Percentiles rank a stretch among this genome's conserved stretches.
Conservation (phyloP, 2,113 vertebrate genomes). For the Xiphorhynchus elegans region DNA sequence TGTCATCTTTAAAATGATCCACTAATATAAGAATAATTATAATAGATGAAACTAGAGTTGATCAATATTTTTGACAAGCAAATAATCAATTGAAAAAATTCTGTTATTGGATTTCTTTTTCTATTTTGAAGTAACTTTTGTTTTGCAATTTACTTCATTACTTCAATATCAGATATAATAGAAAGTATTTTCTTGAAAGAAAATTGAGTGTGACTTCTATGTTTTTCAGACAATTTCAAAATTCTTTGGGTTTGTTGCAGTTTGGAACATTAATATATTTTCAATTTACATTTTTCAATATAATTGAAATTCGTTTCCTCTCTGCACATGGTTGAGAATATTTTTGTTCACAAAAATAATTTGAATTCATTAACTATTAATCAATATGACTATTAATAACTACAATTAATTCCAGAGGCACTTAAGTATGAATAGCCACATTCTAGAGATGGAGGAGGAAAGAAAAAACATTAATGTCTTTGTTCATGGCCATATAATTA, state of each 20-base stretch:
- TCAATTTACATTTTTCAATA: not conserved
- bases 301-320: constrained; percentile 15
- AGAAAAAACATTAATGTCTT: not conserved
- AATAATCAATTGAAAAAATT: not conserved
- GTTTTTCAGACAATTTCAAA: constrained; percentile 14
- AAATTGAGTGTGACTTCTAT: not conserved
- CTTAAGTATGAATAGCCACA: constrained; percentile 19
- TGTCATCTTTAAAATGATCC: not conserved
- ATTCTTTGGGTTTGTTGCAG: constrained; percentile 5
- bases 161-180: not conserved
- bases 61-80: not conserved
- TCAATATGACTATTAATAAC: constrained; percentile 40
- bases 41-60: not conserved
- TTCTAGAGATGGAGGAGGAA: constrained; percentile 7
- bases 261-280: constrained; percentile 19
- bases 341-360: constrained; percentile 25
- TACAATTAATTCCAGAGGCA: constrained; percentile 30
- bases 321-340: not conserved
- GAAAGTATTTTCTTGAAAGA: constrained; percentile 20
- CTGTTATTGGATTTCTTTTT: not conserved
- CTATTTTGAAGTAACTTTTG: not conserved
- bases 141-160: not conserved
- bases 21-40: not conserved
- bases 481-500: constrained; percentile 5
- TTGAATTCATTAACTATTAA: constrained; percentile 47